Base-by-base conservation (phyloP, 1,140 invertebrate genomes). In the Trinorchestia longiramus region DNA sequence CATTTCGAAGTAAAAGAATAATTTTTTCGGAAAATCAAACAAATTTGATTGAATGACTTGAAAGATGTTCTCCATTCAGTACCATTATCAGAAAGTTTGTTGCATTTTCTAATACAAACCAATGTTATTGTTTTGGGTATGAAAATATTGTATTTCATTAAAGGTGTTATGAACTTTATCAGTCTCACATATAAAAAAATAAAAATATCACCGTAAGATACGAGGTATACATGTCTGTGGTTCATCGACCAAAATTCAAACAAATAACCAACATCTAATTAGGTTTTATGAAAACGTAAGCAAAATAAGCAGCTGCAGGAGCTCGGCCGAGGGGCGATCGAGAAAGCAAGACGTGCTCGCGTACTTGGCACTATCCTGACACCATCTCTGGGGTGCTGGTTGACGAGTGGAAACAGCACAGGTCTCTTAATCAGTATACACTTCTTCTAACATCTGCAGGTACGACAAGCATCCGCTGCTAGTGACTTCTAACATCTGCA, bases 401-500 rank as follows among this genome's bases (percentile, higher is more conserved):
- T 40, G 42, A 11, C 90, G 23, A 1, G 1, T 8, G 90, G 43
- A 47, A 43, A 19, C 92, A 40, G 15, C 44, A 8, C 92, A 90
- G 11, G 36, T 11, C 36, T 42, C 41, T 4, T 90, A 42, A 90
- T 42, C 88, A 90, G 28, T 4, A 28, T 42, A 90, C 88, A 41
- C 88, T 90, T 41, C 88, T 90, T 42, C 88, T 87, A 87, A 87
- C 88, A 90, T 41, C 41, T 41, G 28, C 88, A 90, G 43, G 43
- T 90, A 43, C 88, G n/a, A 36, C n/a, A n/a, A n/a, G n/a, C n/a
- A n/a, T n/a, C n/a, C n/a, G n/a, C n/a, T n/a, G n/a, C n/a, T n/a
- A n/a, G n/a, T n/a, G n/a, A n/a, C 88, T 90, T 42, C 88, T 87
- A 87, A 87, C 88, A 90, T 41, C 41, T 41, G 28, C 88, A 90